Conservation (phyloP, 2,797 vertebrate genomes). For the Spondyliosoma cantharus region DNA sequence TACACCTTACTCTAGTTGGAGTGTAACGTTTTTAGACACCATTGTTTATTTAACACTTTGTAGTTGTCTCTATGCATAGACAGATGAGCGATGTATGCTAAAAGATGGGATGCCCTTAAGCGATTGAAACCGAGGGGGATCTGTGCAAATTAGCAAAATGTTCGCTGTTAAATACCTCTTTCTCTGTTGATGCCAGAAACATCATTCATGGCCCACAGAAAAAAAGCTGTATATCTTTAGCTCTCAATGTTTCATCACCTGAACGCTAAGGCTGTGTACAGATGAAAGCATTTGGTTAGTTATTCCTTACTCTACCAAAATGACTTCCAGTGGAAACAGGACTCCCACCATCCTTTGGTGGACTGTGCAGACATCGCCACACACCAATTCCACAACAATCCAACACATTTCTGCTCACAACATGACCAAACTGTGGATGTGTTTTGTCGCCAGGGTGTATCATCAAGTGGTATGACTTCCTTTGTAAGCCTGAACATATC, state of each 20-base stretch:
- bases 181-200: constrained; percentile 22
- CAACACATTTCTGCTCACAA: constrained; percentile 23
- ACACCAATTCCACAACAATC: constrained; percentile 29
- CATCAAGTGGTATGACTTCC: constrained; percentile 3
- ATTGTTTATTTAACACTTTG: not conserved
- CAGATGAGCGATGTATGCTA: constrained; percentile 12
- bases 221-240: constrained; percentile 25
- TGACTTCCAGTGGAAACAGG: constrained; percentile 5
- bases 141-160: constrained; percentile 41
- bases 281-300: not conserved
- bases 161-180: constrained; percentile 33
- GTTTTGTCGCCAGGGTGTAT: constrained; percentile 13
- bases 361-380: constrained; percentile 16
- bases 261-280: not conserved
- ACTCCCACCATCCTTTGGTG: constrained; percentile 6
- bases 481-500: constrained; percentile 4
- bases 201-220: constrained; percentile 14
- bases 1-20: too few species aligned
- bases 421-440: constrained; percentile 3
- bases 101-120: not conserved
- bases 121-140: constrained; percentile 13
- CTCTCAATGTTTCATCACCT: constrained; percentile 5
- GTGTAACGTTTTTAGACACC: not conserved
- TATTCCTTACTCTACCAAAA: not conserved
- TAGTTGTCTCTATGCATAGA: not conserved